phyloP scores from a whole-genome alignment of 1,140 invertebrate species.

The Tachypleus tridentatus region DNA sequence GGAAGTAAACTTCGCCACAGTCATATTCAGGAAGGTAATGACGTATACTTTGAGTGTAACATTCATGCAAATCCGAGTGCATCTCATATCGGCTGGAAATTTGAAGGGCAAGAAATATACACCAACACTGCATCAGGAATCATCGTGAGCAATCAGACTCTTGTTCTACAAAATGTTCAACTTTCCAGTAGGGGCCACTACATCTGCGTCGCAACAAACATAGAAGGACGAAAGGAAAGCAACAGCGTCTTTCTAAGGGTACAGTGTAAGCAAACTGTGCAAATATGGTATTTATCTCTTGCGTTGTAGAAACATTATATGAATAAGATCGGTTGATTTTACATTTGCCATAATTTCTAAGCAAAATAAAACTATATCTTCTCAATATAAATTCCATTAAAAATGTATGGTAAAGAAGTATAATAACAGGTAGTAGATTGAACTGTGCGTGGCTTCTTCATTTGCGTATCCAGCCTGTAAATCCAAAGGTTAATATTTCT shows the following conservation, averaged over 20 bases:
- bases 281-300: too few relatives aligned
- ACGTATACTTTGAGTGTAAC: slow-evolving; percentile 81
- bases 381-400: too few relatives aligned
- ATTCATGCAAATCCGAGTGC: slow-evolving; percentile 72
- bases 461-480: too few relatives aligned
- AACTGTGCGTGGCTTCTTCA: too few relatives aligned
- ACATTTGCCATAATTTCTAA: too few relatives aligned
- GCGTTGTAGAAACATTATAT: too few relatives aligned
- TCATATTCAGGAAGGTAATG: slow-evolving; percentile 59
- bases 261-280: slow-evolving; percentile 33
- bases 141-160: slow-evolving; percentile 60
- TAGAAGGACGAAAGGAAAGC: slow-evolving; percentile 75
- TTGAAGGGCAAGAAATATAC: slow-evolving; percentile 41
- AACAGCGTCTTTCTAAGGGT: slow-evolving; percentile 69
- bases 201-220: slow-evolving; percentile 77
- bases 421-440: too few relatives aligned
- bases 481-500: too few relatives aligned
- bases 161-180: slow-evolving; percentile 30
- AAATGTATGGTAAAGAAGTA: too few relatives aligned
- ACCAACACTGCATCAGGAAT: slow-evolving; percentile 46
- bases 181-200: slow-evolving; percentile 40
- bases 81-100: slow-evolving; percentile 68
- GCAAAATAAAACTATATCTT: too few relatives aligned
- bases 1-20: slow-evolving; percentile 48
- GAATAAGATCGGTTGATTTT: too few relatives aligned